phyloP scores from a whole-genome alignment of 2,888 invertebrate species.

The Scaptodrosophila latifasciaeformis region DNA sequence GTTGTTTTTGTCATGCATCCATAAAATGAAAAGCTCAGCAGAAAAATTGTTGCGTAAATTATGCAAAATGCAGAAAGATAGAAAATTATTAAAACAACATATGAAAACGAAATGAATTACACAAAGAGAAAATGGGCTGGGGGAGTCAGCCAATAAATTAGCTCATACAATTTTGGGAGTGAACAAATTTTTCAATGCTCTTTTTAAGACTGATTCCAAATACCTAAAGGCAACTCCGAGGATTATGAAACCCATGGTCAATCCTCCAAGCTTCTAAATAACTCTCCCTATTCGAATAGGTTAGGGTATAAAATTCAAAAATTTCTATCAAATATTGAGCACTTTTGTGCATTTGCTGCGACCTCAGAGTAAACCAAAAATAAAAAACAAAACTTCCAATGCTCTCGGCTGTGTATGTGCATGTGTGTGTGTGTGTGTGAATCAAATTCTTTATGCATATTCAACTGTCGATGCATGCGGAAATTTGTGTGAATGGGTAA shows the following conservation, averaged over 20 bases:
- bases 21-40: constrained; percentile 53
- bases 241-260: neutral
- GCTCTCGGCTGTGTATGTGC: constrained; percentile 34
- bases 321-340: constrained; percentile 44
- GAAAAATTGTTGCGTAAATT: constrained; percentile 52
- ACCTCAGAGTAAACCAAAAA: constrained; percentile 36
- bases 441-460: neutral
- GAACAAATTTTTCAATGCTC: too few relatives aligned
- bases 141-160: too few relatives aligned
- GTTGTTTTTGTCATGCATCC: neutral
- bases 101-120: neutral
- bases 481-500: constrained; percentile 2
- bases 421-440: constrained; percentile 2
- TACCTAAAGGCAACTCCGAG: constrained; percentile 1
- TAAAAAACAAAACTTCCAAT: constrained; percentile 43
- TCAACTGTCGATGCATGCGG: neutral
- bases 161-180: too few relatives aligned
- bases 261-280: neutral
- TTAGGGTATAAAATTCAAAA: too few relatives aligned
- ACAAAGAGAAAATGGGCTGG: too few relatives aligned
- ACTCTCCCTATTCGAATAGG: neutral
- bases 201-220: too few relatives aligned
- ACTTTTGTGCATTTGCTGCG: constrained; percentile 52
- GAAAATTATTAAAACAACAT: constrained; percentile 21
- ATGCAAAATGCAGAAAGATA: constrained; percentile 36